A percentile compares a stretch with the other conserved stretches of the same genome.
Evolutionary conservation across 2,797 vertebrate genomes (phyloP).

Genomic region (Allobates femoralis): DNA sequence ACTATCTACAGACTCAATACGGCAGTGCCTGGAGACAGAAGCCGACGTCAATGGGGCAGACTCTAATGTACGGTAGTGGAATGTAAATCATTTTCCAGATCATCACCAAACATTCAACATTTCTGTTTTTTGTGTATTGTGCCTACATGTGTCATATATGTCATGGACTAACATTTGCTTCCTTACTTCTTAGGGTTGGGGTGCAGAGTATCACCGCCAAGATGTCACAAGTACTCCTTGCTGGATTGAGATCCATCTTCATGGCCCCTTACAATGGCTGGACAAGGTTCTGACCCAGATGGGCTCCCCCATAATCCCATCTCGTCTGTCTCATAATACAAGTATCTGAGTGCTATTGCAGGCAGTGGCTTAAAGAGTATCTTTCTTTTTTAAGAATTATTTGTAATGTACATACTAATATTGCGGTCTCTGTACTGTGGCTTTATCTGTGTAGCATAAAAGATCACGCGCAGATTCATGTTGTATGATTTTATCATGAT

Average conservation of each 20-base stretch:
- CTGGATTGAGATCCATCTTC: slow-evolving; percentile 98
- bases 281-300: slow-evolving; percentile 98
- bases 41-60: no score
- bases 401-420: slow-evolving; percentile 71
- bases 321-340: slow-evolving; percentile 92
- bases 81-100: no score
- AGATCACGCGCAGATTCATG: slow-evolving; percentile 11
- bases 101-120: neutral
- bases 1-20: no score
- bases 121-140: neutral
- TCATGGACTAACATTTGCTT: neutral
- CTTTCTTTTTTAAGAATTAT: slow-evolving; percentile 66
- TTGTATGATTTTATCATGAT: slow-evolving; percentile 44
- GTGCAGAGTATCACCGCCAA: slow-evolving; percentile 96
- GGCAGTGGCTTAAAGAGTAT: slow-evolving; percentile 71
- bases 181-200: slow-evolving; percentile 87
- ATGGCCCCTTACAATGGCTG: slow-evolving; percentile 96
- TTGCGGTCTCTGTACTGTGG: slow-evolving; percentile 66
- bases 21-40: no score
- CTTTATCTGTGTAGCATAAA: slow-evolving; percentile 72
- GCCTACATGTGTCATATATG: neutral
- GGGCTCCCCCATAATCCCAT: slow-evolving; percentile 97
- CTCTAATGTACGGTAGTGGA: no score
- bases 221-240: slow-evolving; percentile 98
- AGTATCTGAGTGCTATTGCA: slow-evolving; percentile 69